Conservation (phyloP, 2,797 vertebrate species). For the Myotis findleyi region DNA sequence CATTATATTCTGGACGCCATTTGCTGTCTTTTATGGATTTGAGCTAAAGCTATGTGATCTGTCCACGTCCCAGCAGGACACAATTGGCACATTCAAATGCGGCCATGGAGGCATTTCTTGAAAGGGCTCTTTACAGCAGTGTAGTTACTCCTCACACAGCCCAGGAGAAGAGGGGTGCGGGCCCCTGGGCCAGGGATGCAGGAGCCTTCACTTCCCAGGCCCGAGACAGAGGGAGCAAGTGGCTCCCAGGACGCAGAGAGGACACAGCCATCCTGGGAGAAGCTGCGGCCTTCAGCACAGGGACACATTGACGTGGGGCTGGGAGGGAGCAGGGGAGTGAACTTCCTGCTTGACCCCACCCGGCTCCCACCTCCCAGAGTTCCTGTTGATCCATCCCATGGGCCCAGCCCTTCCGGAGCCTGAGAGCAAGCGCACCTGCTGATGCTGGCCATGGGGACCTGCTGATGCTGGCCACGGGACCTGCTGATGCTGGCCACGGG, state of each 20-base stretch:
- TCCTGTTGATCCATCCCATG: background rate
- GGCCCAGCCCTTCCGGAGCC: background rate
- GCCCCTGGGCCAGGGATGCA: background rate
- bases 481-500: background rate
- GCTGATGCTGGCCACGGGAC: no score
- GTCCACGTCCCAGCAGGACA: background rate
- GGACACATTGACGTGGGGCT: fast-evolving
- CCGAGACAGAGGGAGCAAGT: background rate
- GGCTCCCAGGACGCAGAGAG: background rate
- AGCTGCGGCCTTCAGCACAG: background rate
- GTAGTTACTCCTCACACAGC: background rate
- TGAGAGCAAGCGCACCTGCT: background rate
- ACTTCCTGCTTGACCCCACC: fast-evolving
- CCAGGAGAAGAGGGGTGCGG: background rate
- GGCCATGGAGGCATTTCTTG: background rate
- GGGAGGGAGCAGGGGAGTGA: background rate
- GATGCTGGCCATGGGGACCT: fast-evolving
- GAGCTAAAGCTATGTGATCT: background rate
- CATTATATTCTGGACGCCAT: background rate
- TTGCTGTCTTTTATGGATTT: background rate
- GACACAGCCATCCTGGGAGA: background rate
- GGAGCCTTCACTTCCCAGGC: background rate
- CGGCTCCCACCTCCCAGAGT: background rate
- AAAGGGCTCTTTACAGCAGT: background rate
- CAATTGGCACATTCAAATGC: background rate